Evolutionary conservation across 1,140 invertebrate species (phyloP).

Genomic region (Euborellia annulipes): DNA sequence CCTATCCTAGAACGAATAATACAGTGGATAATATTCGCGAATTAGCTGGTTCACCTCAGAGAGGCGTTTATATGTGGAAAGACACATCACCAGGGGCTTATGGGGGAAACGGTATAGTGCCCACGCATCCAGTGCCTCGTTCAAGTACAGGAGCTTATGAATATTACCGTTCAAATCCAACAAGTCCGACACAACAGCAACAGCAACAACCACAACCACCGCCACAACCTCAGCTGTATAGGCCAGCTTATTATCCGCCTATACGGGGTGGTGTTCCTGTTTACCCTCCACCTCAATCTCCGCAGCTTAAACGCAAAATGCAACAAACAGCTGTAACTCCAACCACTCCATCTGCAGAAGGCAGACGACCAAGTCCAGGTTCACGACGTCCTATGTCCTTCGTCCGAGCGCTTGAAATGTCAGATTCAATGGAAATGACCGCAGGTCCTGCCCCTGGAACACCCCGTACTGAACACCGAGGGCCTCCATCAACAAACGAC

Average conservation of each 20-base stretch:
- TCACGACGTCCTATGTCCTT: conserved; percentile 72
- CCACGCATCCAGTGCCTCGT: conserved; percentile 20
- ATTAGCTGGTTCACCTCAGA: conserved; percentile 65
- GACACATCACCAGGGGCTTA: conserved; percentile 43
- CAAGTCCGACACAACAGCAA: conserved; percentile 51
- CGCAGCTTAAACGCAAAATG: conserved; percentile 44
- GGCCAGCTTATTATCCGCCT: conserved; percentile 37
- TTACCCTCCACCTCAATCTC: conserved; percentile 45
- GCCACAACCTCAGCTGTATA: conserved; percentile 16
- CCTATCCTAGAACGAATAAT: conserved; percentile 33
- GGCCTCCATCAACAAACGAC: conserved; percentile 18
- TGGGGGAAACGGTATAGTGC: conserved; percentile 21
- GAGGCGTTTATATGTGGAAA: conserved; percentile 70
- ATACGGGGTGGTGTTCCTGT: conserved; percentile 46
- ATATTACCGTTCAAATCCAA: conserved; percentile 52
- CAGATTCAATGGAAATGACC: conserved; percentile 60
- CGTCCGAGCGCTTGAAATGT: conserved; percentile 79
- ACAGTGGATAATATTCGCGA: conserved; percentile 49
- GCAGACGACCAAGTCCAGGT: conserved; percentile 25
- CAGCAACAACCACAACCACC: conserved; percentile 16
- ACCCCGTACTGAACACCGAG: conserved; percentile 22
- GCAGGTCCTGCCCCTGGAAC: conserved; percentile 24
- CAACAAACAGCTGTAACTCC: conserved; percentile 29
- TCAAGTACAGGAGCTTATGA: conserved; percentile 20
- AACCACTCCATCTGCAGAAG: conserved; percentile 25